Conservation (phyloP, 1,140 invertebrate genomes). For the Fopius arisanus region DNA sequence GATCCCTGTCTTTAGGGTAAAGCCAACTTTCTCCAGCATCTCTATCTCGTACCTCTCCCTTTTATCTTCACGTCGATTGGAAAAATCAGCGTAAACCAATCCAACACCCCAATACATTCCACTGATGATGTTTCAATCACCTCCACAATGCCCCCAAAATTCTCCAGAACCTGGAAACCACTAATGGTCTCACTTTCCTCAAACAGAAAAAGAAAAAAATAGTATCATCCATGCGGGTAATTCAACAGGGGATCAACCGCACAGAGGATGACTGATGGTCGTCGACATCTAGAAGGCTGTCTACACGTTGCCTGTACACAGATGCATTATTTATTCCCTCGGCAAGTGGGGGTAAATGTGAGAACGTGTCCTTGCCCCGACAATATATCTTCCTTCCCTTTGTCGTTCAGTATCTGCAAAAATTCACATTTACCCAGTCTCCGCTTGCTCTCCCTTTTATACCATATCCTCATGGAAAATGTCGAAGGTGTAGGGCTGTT, state of each 20-base stretch:
- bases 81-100: background rate
- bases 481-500: background rate
- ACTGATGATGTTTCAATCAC: too few relatives aligned
- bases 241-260: background rate
- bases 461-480: background rate
- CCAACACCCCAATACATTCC: background rate
- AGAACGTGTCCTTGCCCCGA: background rate
- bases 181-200: background rate
- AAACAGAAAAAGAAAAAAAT: background rate
- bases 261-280: background rate
- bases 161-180: background rate
- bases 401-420: background rate
- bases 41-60: background rate
- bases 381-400: conserved; percentile 9
- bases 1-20: conserved; percentile 34
- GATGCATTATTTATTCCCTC: background rate
- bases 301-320: background rate
- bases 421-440: background rate
- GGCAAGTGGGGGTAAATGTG: background rate
- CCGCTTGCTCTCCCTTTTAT: background rate
- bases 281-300: background rate
- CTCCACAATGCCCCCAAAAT: too few relatives aligned
- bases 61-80: background rate
- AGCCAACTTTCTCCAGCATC: background rate
- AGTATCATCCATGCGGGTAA: background rate